Conservation (phyloP, 2,797 vertebrate species). For the Aeoliscus strigatus region DNA sequence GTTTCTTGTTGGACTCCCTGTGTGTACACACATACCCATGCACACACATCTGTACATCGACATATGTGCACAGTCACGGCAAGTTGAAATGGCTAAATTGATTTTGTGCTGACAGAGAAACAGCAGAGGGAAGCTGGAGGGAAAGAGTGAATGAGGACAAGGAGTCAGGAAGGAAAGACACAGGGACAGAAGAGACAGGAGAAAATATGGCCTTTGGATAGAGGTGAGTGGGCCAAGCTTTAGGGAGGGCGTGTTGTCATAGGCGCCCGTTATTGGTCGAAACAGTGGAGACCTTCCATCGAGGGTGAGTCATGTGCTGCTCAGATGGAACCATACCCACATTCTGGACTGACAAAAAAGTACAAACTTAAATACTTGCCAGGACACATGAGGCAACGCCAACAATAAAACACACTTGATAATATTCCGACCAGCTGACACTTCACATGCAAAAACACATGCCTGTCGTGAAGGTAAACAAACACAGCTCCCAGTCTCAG, state of each 20-base stretch:
- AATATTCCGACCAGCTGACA: constrained; percentile 46
- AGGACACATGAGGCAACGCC: constrained; percentile 21
- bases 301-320: constrained; percentile 38
- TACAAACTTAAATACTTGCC: constrained; percentile 35
- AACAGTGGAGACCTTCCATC: constrained; percentile 33
- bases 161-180: no score
- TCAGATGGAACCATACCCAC: constrained; percentile 17
- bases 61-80: constrained; percentile 39
- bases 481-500: constrained; percentile 43
- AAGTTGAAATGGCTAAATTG: constrained; percentile 30
- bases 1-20: constrained; percentile 29
- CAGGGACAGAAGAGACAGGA: constrained; percentile 4
- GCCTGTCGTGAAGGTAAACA: constrained; percentile 42
- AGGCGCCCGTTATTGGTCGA: constrained; percentile 57
- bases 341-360: constrained; percentile 8
- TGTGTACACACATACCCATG: constrained; percentile 23
- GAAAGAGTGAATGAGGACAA: constrained; percentile 3
- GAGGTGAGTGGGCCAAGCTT: constrained; percentile 53
- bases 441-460: constrained; percentile 35
- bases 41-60: constrained; percentile 11
- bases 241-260: constrained; percentile 56
- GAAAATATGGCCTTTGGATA: constrained; percentile 46
- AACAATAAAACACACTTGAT: constrained; percentile 32
- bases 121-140: constrained; percentile 1
- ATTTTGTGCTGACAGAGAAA: constrained; percentile 22